These are phyloP conservation scores for Drosophila persimilis DNA, from an alignment of 1,140 invertebrate species.

Conservation along the genomic window DNA sequence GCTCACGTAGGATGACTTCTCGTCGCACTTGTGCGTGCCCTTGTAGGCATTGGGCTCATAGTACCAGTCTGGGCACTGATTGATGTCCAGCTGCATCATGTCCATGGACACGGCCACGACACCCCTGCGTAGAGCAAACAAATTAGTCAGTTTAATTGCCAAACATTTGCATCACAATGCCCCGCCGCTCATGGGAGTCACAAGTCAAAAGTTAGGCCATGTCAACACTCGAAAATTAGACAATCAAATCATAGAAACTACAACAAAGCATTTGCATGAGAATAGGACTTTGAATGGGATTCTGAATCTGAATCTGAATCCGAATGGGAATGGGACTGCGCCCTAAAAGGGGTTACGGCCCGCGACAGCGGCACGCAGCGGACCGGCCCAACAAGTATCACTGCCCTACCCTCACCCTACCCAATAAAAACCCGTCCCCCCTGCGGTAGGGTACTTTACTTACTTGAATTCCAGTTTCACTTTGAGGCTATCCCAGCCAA, in stretches of 20 bases:
- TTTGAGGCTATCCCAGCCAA: constrained; percentile 97
- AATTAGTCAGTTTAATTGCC: constrained; percentile 77
- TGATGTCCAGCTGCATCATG: constrained; percentile 94
- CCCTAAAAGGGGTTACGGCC: constrained; percentile 60
- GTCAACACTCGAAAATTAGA: constrained; percentile 76
- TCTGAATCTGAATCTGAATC: constrained; percentile 14
- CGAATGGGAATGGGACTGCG: constrained; percentile 40
- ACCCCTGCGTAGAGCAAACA: constrained; percentile 87
- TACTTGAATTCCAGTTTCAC: constrained; percentile 96
- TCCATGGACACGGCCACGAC: constrained; percentile 97
- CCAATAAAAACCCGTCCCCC: constrained; percentile 6
- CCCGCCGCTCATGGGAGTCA: constrained; percentile 20
- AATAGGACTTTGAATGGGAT: constrained; percentile 28
- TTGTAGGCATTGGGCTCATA: constrained; percentile 97
- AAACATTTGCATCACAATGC: constrained; percentile 68
- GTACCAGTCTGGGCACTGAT: constrained; percentile 96
- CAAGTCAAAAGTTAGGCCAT: constrained; percentile 65
- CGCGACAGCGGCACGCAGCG: constrained; percentile 63
- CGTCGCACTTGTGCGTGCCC: constrained; percentile 97
- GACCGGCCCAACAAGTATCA: constrained; percentile 54
- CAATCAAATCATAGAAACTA: constrained; percentile 51
- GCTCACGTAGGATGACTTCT: constrained; percentile 94
- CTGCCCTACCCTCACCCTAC: background rate
- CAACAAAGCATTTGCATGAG: constrained; percentile 60
- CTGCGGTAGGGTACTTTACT: constrained; percentile 83